Percentiles rank a stretch among this genome's conserved stretches.
These are phyloP conservation scores for Gari tellinella DNA, from an alignment of 2,888 invertebrate genomes.

Conservation along the genomic window DNA sequence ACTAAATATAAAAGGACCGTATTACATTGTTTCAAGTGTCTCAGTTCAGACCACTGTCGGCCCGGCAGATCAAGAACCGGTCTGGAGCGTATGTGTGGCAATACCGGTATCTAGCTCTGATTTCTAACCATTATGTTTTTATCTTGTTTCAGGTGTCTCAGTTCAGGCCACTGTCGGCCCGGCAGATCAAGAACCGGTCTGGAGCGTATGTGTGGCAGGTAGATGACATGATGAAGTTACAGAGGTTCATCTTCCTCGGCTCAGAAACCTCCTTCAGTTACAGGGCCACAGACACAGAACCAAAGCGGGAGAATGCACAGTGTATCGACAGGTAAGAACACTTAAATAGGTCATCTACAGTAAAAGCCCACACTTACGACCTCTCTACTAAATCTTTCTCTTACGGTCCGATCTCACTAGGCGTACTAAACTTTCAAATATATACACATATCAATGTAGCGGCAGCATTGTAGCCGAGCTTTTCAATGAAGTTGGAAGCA, in stretches of 20 bases:
- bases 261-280: slow-evolving; percentile 79
- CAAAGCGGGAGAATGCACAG: slow-evolving; percentile 79
- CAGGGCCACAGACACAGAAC: slow-evolving; percentile 75
- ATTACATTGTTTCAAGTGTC: slow-evolving; percentile 23
- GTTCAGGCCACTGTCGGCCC: slow-evolving; percentile 20
- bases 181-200: slow-evolving; percentile 62
- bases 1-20: too few relatives aligned
- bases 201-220: slow-evolving; percentile 82
- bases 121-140: neutral
- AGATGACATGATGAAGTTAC: slow-evolving; percentile 79
- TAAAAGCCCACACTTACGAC: too few relatives aligned
- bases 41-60: slow-evolving; percentile 21
- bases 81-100: slow-evolving; percentile 80
- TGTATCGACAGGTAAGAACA: slow-evolving; percentile 67
- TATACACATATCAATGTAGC: too few relatives aligned
- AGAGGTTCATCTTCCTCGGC: slow-evolving; percentile 83
- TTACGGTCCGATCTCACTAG: too few relatives aligned
- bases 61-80: slow-evolving; percentile 60
- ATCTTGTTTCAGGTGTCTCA: slow-evolving; percentile 25
- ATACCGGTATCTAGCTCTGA: too few relatives aligned
- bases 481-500: too few relatives aligned
- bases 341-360: too few relatives aligned
- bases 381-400: too few relatives aligned
- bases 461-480: too few relatives aligned
- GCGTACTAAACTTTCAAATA: too few relatives aligned